phyloP scores from a whole-genome alignment of 2,888 invertebrate genomes.

The Colletes collaris region DNA sequence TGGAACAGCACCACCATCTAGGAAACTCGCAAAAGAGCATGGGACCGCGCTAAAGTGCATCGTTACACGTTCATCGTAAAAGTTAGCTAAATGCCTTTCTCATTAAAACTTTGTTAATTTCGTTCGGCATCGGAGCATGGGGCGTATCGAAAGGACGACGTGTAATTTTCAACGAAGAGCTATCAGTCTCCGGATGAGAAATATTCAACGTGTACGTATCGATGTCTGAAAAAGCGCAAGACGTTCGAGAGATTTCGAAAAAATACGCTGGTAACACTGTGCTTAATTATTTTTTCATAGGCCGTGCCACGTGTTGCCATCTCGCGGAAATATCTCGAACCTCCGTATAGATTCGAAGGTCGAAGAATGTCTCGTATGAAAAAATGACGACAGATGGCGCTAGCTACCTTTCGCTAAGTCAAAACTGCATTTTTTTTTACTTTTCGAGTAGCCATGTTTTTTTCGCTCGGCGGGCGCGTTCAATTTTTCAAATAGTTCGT shows the following conservation, averaged over 20 bases:
- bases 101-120: slow-evolving; percentile 78
- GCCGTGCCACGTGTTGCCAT: slow-evolving; percentile 74
- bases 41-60: slow-evolving; percentile 55
- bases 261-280: neutral
- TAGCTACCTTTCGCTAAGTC: slow-evolving; percentile 11
- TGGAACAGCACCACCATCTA: slow-evolving; percentile 51
- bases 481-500: slow-evolving; percentile 30
- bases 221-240: neutral
- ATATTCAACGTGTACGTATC: neutral
- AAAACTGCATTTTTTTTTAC: slow-evolving; percentile 28
- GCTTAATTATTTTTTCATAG: slow-evolving; percentile 42
- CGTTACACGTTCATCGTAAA: slow-evolving; percentile 66
- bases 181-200: neutral
- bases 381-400: slow-evolving; percentile 77
- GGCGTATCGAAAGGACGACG: slow-evolving; percentile 28
- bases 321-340: slow-evolving; percentile 68
- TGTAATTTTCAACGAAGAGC: slow-evolving; percentile 15
- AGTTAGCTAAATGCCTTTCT: slow-evolving; percentile 77
- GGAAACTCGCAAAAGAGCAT: slow-evolving; percentile 56
- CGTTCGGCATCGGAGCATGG: slow-evolving; percentile 59
- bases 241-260: neutral
- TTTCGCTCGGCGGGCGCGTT: slow-evolving; percentile 35
- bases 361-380: slow-evolving; percentile 59
- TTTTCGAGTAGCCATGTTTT: slow-evolving; percentile 31
- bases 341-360: slow-evolving; percentile 39